Base-by-base conservation (phyloP, 2,888 invertebrate genomes). In the Sisyra terminalis region DNA sequence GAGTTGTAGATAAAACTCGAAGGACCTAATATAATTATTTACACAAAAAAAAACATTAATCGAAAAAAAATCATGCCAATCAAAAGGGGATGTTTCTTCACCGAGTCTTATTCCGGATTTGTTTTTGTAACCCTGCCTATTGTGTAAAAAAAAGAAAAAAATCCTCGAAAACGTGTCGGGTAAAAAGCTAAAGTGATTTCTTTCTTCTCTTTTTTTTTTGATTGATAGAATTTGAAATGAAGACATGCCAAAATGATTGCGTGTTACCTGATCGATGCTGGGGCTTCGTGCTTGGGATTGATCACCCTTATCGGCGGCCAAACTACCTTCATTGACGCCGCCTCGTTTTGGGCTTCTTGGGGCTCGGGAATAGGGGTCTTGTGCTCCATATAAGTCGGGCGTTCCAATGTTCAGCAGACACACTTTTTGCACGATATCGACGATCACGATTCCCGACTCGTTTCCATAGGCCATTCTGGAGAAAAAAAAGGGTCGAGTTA, bases 391-490 rank as follows among this genome's bases (percentile, higher is more conserved):
- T 51, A 97, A 74, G 64, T 94, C 90, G 52, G 84, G 80, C 52
- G 90, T 85, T 51, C 84, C 83, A 62, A 90, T 76, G 66, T 88
- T 92, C 51, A 86, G 70, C 57, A 96, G 74, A 63, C 86, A 84
- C 50, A 78, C 73, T 68, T 87, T 88, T 65, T 93, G 92, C 59
- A 87, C 74, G 64, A 88, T 80, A 71, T 97, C 97, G 58, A 93
- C 78, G 65, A 97, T 81, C 61, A 90, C 92, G 61, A 97, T 71
- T 54, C 96, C 94, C 55, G 85, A 82, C 67, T 96, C 94, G 62
- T 90, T 94, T 56, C 96, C 96, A 71, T 93, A 96, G 56, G 93
- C 89, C 80, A 97, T 76, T 61, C 96, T 96, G 17, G 29, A n/a
- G 11, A 31, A 10, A 31, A 31, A 31, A 31, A n/a, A n/a, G 10